phyloP scores from a whole-genome alignment of 1,140 invertebrate species.

The Mya arenaria region DNA sequence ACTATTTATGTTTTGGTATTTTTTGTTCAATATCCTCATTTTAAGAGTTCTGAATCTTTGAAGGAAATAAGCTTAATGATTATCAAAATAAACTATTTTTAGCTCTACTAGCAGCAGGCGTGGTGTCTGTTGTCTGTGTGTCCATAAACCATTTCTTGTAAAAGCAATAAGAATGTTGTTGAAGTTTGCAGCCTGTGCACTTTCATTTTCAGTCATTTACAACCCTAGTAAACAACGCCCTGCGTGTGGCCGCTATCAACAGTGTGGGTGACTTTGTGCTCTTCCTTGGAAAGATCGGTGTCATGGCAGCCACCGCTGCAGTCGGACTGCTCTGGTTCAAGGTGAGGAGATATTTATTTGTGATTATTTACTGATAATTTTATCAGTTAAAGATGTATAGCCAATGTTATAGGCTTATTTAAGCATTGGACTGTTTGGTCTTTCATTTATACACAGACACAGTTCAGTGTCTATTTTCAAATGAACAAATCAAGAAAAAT shows the following conservation, averaged over 20 bases:
- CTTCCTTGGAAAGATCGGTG: constrained; percentile 93
- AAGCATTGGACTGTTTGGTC: too few relatives aligned
- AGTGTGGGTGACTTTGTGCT: constrained; percentile 96
- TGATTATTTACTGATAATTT: too few relatives aligned
- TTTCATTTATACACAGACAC: too few relatives aligned
- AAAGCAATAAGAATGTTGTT: too few relatives aligned
- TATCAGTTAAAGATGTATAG: too few relatives aligned
- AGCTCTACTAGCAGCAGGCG: not conserved
- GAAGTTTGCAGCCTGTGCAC: too few relatives aligned
- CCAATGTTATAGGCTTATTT: too few relatives aligned
- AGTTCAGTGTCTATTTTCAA: too few relatives aligned
- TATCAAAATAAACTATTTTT: not conserved
- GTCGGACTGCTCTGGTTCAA: constrained; percentile 84
- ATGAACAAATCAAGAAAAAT: too few relatives aligned
- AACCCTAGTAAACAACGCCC: constrained; percentile 85
- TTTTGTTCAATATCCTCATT: not conserved
- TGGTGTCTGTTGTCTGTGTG: too few relatives aligned
- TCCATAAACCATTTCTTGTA: too few relatives aligned
- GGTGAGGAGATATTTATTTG: constrained; percentile 67
- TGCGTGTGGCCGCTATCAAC: constrained; percentile 95
- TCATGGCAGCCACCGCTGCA: constrained; percentile 85
- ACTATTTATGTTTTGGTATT: too few relatives aligned
- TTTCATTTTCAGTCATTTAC: constrained; percentile 77
- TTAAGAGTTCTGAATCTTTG: not conserved
- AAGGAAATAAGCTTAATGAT: not conserved